phyloP scores from a whole-genome alignment of 2,113 vertebrate genomes.

The Nerophis lumbriciformis region DNA sequence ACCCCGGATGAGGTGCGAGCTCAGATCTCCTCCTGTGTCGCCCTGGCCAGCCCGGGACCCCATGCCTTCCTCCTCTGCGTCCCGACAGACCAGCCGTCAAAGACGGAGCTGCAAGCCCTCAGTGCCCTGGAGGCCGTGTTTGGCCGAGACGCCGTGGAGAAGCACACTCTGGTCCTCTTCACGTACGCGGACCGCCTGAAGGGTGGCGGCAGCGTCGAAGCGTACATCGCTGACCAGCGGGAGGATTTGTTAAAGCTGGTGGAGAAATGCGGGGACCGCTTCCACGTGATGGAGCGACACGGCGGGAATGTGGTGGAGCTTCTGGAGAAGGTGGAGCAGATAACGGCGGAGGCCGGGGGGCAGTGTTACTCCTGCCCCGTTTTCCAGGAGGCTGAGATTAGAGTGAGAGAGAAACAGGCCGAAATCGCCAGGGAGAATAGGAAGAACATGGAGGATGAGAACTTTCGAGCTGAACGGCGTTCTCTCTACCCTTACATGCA shows the following conservation, averaged over 20 bases:
- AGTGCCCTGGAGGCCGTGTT: constrained; percentile 48
- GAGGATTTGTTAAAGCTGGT: constrained; percentile 68
- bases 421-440: constrained; percentile 41
- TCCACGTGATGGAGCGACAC: constrained; percentile 59
- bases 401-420: constrained; percentile 51
- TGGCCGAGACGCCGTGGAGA: constrained; percentile 47
- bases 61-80: constrained; percentile 73
- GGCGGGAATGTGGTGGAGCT: constrained; percentile 44
- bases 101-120: constrained; percentile 52
- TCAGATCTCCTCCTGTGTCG: constrained; percentile 64
- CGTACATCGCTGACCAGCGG: constrained; percentile 56
- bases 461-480: constrained; percentile 7
- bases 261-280: constrained; percentile 67
- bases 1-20: constrained; percentile 57
- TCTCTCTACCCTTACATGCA: constrained; percentile 47
- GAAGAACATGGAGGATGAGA: constrained; percentile 11
- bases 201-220: constrained; percentile 46
- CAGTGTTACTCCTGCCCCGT: constrained; percentile 54
- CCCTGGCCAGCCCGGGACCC: constrained; percentile 67
- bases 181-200: constrained; percentile 59
- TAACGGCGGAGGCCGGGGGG: constrained; percentile 59
- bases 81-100: constrained; percentile 64
- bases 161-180: constrained; percentile 64
- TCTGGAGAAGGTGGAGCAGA: constrained; percentile 70
- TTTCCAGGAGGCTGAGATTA: constrained; percentile 56